Conservation (phyloP, 2,113 vertebrate genomes). For the Lophura nycthemera region DNA sequence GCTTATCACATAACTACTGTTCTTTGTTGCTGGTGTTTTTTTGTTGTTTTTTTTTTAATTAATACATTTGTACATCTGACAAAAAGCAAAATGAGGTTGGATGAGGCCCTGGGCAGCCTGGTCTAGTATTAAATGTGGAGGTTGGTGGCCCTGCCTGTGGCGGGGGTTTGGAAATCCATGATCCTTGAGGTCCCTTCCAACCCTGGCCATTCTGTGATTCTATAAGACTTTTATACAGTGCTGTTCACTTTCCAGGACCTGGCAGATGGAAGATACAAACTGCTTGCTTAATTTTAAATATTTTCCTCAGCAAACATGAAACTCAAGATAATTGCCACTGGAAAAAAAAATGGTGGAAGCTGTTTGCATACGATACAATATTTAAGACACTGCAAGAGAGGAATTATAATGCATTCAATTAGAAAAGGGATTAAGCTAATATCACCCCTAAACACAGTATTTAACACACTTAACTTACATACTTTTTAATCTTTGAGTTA, state of each 20-base stretch:
- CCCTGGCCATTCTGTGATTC: too few relatives aligned
- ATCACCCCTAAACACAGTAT: neutral
- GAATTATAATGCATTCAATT: neutral
- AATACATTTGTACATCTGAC: neutral
- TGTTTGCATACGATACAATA: neutral
- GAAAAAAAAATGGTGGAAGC: neutral
- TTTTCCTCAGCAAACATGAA: conserved; percentile 1
- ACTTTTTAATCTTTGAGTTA: neutral
- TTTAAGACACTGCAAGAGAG: neutral
- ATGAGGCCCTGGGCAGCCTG: too few relatives aligned
- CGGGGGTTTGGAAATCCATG: too few relatives aligned
- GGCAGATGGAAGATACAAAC: neutral
- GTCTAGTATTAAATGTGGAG: too few relatives aligned
- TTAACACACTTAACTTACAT: conserved; percentile 13
- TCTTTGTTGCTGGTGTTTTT: neutral
- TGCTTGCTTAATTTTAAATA: neutral
- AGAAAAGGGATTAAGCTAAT: conserved; percentile 26
- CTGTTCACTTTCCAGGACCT: neutral
- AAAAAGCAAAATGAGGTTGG: neutral
- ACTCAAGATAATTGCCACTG: neutral
- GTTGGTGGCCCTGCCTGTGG: too few relatives aligned
- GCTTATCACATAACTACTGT: neutral
- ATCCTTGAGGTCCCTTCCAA: too few relatives aligned
- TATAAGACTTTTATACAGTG: neutral
- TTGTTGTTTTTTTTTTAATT: neutral